Conservation (phyloP, 1,140 invertebrate species). For the Drosophila watanabei region DNA sequence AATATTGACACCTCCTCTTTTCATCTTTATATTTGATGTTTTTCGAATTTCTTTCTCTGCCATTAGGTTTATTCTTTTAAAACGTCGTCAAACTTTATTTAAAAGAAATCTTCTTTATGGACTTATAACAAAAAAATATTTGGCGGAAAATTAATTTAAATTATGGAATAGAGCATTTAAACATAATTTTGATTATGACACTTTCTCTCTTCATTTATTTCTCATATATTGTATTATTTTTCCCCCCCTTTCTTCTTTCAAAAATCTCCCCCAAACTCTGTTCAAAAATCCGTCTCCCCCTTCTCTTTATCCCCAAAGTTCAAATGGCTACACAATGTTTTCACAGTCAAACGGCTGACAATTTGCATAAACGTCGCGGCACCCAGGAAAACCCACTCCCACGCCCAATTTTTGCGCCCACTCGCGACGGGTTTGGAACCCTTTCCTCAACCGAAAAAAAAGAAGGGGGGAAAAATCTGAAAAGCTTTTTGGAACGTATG, state of each 20-base stretch:
- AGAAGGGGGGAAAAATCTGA: slow-evolving; percentile 45
- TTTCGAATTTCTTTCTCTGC: too few species aligned
- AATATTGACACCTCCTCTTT: too few species aligned
- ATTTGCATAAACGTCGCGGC: slow-evolving; percentile 71
- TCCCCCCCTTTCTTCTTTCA: too few species aligned
- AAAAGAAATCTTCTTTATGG: too few species aligned
- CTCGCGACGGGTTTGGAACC: slow-evolving; percentile 21
- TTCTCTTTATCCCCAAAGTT: slow-evolving; percentile 37
- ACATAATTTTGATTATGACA: too few species aligned
- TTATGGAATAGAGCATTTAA: too few species aligned
- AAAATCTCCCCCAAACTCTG: slow-evolving; percentile 1
- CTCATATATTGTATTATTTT: background rate
- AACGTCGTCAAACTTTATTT: too few species aligned
- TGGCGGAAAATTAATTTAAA: too few species aligned
- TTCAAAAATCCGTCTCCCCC: background rate
- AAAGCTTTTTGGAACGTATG: slow-evolving; percentile 63
- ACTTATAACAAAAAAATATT: too few species aligned
- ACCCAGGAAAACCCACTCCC: slow-evolving; percentile 9
- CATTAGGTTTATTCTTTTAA: slow-evolving; percentile 3
- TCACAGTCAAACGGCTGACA: slow-evolving; percentile 70
- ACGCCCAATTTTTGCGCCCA: slow-evolving; percentile 1
- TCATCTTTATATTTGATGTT: too few species aligned
- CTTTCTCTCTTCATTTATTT: too few species aligned
- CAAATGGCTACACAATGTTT: slow-evolving; percentile 71
- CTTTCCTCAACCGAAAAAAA: slow-evolving; percentile 6